A percentile compares a stretch with the other conserved stretches of the same genome.
Conservation (phyloP, 2,888 invertebrate species). For the Cheilosia grossa region DNA sequence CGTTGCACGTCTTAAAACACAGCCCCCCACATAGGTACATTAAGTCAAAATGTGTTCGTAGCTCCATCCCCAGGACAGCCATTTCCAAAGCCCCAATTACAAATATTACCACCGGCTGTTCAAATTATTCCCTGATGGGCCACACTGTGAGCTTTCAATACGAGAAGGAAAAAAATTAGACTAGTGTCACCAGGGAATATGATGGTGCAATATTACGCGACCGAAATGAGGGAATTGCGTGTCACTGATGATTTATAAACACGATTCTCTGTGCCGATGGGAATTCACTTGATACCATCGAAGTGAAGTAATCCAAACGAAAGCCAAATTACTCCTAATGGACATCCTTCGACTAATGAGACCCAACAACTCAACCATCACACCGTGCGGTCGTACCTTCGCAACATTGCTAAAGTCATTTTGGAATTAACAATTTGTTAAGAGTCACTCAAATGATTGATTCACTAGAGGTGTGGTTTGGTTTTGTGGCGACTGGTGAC, state of each 20-base stretch:
- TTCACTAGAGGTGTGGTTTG: constrained; percentile 50
- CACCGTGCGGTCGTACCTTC: constrained; percentile 3
- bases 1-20: not conserved
- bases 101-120: constrained; percentile 15
- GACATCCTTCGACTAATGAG: constrained; percentile 71
- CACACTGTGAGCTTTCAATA: constrained; percentile 13
- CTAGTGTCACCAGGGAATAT: constrained; percentile 60
- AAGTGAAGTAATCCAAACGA: constrained; percentile 69
- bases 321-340: constrained; percentile 72
- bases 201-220: constrained; percentile 67
- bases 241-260: constrained; percentile 70
- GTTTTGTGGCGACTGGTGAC: not conserved
- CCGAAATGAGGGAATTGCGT: constrained; percentile 72
- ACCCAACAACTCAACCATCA: constrained; percentile 38
- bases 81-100: constrained; percentile 35
- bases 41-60: constrained; percentile 16
- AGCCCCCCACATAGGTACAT: constrained; percentile 2
- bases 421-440: constrained; percentile 60
- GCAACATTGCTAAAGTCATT: constrained; percentile 46
- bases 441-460: constrained; percentile 62
- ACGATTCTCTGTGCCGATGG: constrained; percentile 65
- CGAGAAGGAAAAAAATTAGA: constrained; percentile 30
- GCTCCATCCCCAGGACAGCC: constrained; percentile 23
- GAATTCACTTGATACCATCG: constrained; percentile 71
- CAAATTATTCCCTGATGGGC: constrained; percentile 36